These are phyloP conservation scores for Phenacoccus solenopsis DNA, from an alignment of 1,140 invertebrate genomes.

Conservation along the genomic window DNA sequence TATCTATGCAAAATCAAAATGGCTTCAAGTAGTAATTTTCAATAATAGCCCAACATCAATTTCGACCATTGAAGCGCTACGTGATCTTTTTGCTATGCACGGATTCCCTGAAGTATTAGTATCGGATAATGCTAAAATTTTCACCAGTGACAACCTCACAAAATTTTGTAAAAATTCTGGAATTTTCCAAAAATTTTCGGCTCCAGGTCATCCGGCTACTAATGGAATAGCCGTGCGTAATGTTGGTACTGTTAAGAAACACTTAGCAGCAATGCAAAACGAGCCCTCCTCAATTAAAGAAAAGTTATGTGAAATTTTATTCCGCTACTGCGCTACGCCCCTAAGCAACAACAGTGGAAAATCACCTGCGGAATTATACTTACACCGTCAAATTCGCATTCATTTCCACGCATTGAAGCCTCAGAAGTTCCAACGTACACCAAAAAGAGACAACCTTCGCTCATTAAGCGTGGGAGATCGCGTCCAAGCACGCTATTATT, in stretches of 20 bases:
- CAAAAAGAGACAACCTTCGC: background rate
- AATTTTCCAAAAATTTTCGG: conserved; percentile 27
- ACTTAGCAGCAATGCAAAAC: background rate
- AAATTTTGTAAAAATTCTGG: conserved; percentile 26
- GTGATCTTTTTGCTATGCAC: background rate
- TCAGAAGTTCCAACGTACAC: conserved; percentile 36
- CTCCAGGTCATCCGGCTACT: conserved; percentile 27
- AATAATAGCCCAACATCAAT: background rate
- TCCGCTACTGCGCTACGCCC: conserved; percentile 17
- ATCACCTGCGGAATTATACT: too few relatives aligned
- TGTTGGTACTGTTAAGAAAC: conserved; percentile 31
- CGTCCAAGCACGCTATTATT: background rate
- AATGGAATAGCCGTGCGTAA: conserved; percentile 30
- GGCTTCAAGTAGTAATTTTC: too few relatives aligned
- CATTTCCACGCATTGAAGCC: conserved; percentile 37
- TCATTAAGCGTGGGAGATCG: background rate
- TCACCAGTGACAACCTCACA: conserved; percentile 23
- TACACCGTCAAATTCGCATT: too few relatives aligned
- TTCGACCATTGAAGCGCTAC: background rate
- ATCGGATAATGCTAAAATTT: background rate
- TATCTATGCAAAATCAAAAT: conserved; percentile 34
- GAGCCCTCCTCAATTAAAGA: background rate
- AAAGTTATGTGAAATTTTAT: conserved; percentile 7
- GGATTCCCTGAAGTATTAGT: conserved; percentile 10
- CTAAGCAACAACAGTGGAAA: too few relatives aligned